Evolutionary conservation across 92 coral and sea anemone species (phyloP), one percentile per base, ranked within the genome.

Genomic region (Porites cylindrica): DNA sequence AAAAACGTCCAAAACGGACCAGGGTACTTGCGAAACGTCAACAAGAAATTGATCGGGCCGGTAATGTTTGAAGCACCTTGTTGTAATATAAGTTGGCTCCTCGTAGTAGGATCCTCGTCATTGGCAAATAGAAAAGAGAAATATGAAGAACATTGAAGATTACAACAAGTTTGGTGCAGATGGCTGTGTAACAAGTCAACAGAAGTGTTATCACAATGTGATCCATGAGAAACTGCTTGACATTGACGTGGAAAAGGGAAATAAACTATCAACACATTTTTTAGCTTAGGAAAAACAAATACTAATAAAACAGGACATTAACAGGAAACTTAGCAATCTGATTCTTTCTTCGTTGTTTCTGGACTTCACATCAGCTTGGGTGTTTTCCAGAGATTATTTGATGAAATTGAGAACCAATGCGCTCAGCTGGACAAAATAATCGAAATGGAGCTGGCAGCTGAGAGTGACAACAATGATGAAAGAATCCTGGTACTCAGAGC

Each of bases 311-410:
- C 62, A 58, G 13, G 16, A 4, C 62, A 58, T 58, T 10, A 85
- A 77, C 68, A 29, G 4, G 32, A 29, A 10, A 10, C 16, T 58
- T 58, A 10, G 62, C 66, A 61, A 1, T 61, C 6, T 61, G 18
- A 61, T 13, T n/a, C 66, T 17, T 9, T 61, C 66, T 61, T 17
- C 78, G 68, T 85, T 73, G 76, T 86, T 78, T 82, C 87, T 80
- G 86, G 81, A 68, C 85, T 87, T 80, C 86, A 87, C 66, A 79
- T 74, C 32, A 79, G 80, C 77, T 70, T 86, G 72, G 79, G 90
- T 24, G 71, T 79, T 24, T 87, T 70, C 16, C 80, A 80, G 61
- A 87, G 80, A 73, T 6, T 80, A 1, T 81, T 74, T 81, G 87
- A 88, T 52, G 86, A 88, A 8, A 82, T 88, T 3, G 87, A 88